Evolutionary conservation across 2,888 invertebrate genomes (phyloP), one percentile per base, ranked within the genome.

Genomic region (Hylaea fasciaria): DNA sequence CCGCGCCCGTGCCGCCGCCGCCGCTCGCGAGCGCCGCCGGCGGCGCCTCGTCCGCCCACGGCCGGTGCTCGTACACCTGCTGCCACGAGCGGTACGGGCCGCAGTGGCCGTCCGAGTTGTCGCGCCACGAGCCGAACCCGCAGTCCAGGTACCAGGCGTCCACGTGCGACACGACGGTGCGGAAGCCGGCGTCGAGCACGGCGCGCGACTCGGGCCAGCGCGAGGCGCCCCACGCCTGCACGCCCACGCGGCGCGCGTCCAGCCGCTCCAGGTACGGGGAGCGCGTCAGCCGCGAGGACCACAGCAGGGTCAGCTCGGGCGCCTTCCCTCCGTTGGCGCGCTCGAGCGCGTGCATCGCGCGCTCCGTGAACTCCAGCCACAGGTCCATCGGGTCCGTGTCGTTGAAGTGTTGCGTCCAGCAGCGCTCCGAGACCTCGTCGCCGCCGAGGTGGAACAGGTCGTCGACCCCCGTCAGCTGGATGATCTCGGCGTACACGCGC

Each of bases 81-180:
- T 97, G 97, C 97, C 97, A 97, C 49, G 96, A 95, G 62, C 96
- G 94, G 85, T 97, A 97, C 9, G 97, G 97, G 16, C 97, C 96
- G 82, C 97, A 97, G 72, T 97, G 96, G 0, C 96, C 97, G 71
- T 96, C 96, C 0, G 96, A 96, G 29, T 94, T 95, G 77, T 96
- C 95, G 22, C 97, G 93, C 97, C 97, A 97, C 66, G 95, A 95
- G 0, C 96, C 97, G 81, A 96, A 97, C 0, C 97, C 97, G 80
- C 97, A 97, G 83, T 97, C 97, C 69, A 97, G 92, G 86, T 97
- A 97, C 96, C 96, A 96, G 4, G 96, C 96, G 81, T 97, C 97
- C 55, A 97, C 97, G 85, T 97, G 97, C 13, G 97, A 97, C 58
- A 97, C 86, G 57, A 97, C 95, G 51, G 96, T 92, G 57, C 95